Base-by-base conservation (phyloP, 2,888 invertebrate species). In the Ormyrus nitidulus region DNA sequence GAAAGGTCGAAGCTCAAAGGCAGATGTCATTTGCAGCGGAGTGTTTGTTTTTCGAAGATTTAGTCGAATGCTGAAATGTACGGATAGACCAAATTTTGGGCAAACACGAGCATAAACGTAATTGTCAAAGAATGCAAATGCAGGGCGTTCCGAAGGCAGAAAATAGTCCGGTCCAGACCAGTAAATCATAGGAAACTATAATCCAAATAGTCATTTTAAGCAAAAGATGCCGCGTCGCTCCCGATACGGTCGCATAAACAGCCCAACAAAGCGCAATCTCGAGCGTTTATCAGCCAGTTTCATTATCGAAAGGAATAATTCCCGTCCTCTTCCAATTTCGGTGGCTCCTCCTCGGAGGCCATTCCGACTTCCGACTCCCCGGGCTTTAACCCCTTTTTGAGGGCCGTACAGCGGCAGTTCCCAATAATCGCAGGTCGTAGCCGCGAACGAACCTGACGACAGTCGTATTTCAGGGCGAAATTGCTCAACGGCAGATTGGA, bases 401-500 rank as follows among this genome's bases (percentile, higher is more conserved):
- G 85, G 85, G 34, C 34, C 34, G 84, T 79, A 79, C 81, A 73
- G 48, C 75, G 75, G 62, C 79, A 81, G 70, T 68, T 68, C 64
- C 86, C 86, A 87, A 87, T 87, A 87, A 87, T 85, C 83, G 82
- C 82, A 69, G 83, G 83, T 83, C 83, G 83, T 54, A 44, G 69
- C 80, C 69, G 68, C 62, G 70, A 88, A 88, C 85, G 87, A 88
- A 86, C 86, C 86, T 84, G 87, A 88, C 87, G 89, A 89, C 88
- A 83, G 86, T 89, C 90, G 90, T 90, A 89, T 90, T 89, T 34
- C 34, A 34, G 90, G 88, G 87, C 78, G 86, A 87, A 90, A 90
- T 90, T 90, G 89, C 90, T 88, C 86, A 84, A 83, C 88, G 84
- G 87, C 88, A 90, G 89, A 90, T 90, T 90, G 90, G 90, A 87